phyloP scores from a whole-genome alignment of 1,140 invertebrate genomes.

The Zaprionus kolodkinae region DNA sequence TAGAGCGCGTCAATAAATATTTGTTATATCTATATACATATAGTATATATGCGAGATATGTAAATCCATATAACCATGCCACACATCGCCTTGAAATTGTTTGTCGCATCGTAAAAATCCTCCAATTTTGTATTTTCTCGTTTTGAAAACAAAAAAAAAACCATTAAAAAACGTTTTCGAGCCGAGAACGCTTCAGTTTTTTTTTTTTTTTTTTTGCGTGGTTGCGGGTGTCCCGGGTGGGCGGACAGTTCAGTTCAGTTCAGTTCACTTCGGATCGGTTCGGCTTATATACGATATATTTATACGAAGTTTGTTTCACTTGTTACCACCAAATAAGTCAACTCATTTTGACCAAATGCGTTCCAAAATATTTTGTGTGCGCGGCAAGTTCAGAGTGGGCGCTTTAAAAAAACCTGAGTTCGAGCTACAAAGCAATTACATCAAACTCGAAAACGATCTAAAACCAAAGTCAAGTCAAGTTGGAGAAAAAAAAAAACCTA shows the following conservation, averaged over 20 bases:
- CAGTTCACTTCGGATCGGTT: background rate
- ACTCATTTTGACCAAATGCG: conserved; percentile 79
- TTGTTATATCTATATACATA: conserved; percentile 48
- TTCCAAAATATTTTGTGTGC: conserved; percentile 48
- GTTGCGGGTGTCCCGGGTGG: conserved; percentile 23
- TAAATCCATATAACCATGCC: conserved; percentile 44
- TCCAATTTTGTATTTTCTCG: conserved; percentile 54
- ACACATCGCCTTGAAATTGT: conserved; percentile 56
- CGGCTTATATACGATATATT: conserved; percentile 46
- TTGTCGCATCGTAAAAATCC: conserved; percentile 63
- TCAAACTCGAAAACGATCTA: background rate
- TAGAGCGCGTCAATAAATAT: conserved; percentile 65
- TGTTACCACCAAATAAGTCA: conserved; percentile 66
- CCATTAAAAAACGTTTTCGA: conserved; percentile 9
- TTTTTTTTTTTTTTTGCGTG: background rate
- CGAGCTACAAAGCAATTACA: conserved; percentile 44
- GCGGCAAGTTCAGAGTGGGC: conserved; percentile 62
- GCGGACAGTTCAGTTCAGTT: background rate
- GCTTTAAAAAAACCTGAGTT: conserved; percentile 5
- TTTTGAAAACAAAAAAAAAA: conserved; percentile 1
- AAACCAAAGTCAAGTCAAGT: background rate
- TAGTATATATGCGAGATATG: conserved; percentile 42
- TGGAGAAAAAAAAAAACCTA: background rate
- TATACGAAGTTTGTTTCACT: conserved; percentile 14
- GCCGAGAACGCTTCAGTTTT: conserved; percentile 56